phyloP scores from a whole-genome alignment of 2,797 vertebrate species.

The Picus viridis region DNA sequence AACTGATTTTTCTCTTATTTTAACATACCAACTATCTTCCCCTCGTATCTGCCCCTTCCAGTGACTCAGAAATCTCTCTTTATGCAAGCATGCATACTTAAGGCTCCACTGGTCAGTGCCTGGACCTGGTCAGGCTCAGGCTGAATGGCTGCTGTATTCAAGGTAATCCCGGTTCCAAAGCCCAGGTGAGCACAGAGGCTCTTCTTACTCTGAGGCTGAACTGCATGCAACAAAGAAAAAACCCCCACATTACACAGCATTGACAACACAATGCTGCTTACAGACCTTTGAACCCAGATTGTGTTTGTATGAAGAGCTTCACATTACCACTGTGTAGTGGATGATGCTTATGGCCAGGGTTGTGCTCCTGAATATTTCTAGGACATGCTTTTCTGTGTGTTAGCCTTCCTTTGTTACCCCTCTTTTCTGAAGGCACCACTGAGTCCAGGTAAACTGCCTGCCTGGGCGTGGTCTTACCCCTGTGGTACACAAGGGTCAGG shows the following conservation, averaged over 20 bases:
- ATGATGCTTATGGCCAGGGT: too few relatives aligned
- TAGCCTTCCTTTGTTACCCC: too few relatives aligned
- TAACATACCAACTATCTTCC: not conserved
- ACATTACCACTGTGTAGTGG: too few relatives aligned
- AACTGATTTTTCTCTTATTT: constrained; percentile 17
- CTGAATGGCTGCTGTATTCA: not conserved
- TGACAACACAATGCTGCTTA: not conserved
- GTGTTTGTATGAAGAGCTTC: not conserved
- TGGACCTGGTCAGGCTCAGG: not conserved
- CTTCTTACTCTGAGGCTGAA: not conserved
- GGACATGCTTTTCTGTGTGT: too few relatives aligned
- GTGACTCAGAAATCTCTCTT: not conserved
- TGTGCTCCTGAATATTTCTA: too few relatives aligned
- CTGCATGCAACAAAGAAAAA: not conserved
- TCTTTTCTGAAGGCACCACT: too few relatives aligned
- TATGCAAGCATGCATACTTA: not conserved
- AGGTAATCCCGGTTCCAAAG: not conserved
- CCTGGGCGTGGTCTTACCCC: too few relatives aligned
- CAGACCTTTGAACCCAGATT: not conserved
- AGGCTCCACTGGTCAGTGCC: not conserved
- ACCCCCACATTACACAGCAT: not conserved
- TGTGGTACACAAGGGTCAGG: too few relatives aligned
- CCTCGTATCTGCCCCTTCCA: not conserved
- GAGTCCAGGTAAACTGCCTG: too few relatives aligned
- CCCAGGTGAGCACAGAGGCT: not conserved